phyloP scores from a whole-genome alignment of 2,797 vertebrate species.

The Crocidura indochinensis region DNA sequence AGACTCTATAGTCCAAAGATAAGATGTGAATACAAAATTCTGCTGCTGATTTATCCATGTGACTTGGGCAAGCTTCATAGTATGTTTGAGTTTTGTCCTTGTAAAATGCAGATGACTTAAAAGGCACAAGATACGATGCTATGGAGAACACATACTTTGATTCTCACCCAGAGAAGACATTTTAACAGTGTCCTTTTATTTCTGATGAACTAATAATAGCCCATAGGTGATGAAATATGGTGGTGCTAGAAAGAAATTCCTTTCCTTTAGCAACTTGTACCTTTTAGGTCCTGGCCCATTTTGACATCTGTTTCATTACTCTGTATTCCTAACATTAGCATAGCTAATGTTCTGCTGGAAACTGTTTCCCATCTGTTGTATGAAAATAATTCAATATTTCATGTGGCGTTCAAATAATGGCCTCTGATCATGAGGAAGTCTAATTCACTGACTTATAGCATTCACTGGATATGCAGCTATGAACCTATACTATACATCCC shows the following conservation, averaged over 20 bases:
- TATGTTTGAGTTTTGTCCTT: constrained; percentile 37
- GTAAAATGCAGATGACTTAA: constrained; percentile 1
- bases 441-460: constrained; percentile 44
- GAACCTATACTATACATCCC: constrained; percentile 36
- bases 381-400: constrained; percentile 73
- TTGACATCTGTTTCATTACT: constrained; percentile 51
- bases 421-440: constrained; percentile 48
- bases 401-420: constrained; percentile 71
- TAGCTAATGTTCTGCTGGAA: constrained; percentile 23
- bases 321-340: constrained; percentile 58
- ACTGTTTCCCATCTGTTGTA: constrained; percentile 4
- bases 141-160: constrained; percentile 37
- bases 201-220: not conserved
- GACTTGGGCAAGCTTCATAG: not conserved
- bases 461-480: constrained; percentile 46
- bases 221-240: constrained; percentile 45
- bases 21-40: not conserved
- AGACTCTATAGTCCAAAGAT: not conserved
- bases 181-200: not conserved
- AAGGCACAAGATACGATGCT: not conserved
- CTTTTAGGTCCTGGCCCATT: not conserved
- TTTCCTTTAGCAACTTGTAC: constrained; percentile 39
- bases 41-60: not conserved
- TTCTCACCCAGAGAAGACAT: not conserved
- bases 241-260: not conserved